Percentiles rank a stretch among this genome's conserved stretches.
Conservation (phyloP, 2,888 invertebrate genomes). For the Catocala fraxini region DNA sequence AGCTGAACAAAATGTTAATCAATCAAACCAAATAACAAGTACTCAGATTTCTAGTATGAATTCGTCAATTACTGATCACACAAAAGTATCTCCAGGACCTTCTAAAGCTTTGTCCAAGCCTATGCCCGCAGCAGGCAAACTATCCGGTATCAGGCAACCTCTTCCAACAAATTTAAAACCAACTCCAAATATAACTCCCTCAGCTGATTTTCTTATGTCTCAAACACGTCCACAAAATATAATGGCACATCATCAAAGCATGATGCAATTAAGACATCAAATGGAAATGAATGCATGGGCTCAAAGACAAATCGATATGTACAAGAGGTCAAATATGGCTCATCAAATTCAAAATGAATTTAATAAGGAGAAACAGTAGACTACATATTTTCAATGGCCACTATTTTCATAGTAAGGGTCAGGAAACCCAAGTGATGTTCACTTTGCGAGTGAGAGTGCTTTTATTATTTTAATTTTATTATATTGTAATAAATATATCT, state of each 20-base stretch:
- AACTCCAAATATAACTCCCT: slow-evolving; percentile 60
- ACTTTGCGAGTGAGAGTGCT: slow-evolving; percentile 15
- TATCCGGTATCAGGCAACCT: slow-evolving; percentile 71
- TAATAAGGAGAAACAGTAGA: slow-evolving; percentile 75
- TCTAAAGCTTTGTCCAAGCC: slow-evolving; percentile 73
- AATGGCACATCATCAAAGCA: slow-evolving; percentile 61
- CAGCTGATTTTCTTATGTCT: slow-evolving; percentile 67
- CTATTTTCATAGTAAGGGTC: slow-evolving; percentile 10
- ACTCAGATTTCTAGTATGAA: slow-evolving; percentile 72
- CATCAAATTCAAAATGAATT: slow-evolving; percentile 77
- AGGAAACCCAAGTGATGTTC: slow-evolving; percentile 17
- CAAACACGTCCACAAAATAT: slow-evolving; percentile 57
- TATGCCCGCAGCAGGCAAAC: slow-evolving; percentile 65
- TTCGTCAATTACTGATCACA: slow-evolving; percentile 67
- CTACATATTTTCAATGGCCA: slow-evolving; percentile 7
- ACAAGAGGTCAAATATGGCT: slow-evolving; percentile 77
- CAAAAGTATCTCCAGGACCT: slow-evolving; percentile 70
- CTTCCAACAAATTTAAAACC: slow-evolving; percentile 66
- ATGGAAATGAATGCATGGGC: slow-evolving; percentile 82
- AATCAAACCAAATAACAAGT: slow-evolving; percentile 80
- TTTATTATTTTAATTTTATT: slow-evolving; percentile 10
- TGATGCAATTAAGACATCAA: slow-evolving; percentile 67
- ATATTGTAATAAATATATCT: too few species aligned
- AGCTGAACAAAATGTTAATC: slow-evolving; percentile 71
- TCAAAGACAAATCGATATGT: slow-evolving; percentile 75